phyloP scores from a whole-genome alignment of 2,888 invertebrate genomes.

The Dermolepida albohirtum region DNA sequence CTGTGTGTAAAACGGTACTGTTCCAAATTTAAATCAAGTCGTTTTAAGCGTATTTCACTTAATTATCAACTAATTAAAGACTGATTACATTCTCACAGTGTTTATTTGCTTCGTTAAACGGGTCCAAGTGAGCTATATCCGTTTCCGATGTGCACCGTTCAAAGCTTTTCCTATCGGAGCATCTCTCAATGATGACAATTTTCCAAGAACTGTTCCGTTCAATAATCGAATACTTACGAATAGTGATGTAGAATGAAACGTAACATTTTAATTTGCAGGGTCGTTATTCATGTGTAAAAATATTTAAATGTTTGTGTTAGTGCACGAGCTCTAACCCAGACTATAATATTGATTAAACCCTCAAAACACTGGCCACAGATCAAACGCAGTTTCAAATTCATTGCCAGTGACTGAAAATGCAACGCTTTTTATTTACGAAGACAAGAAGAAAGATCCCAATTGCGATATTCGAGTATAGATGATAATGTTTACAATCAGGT shows the following conservation, averaged over 20 bases:
- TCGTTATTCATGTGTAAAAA: slow-evolving; percentile 17
- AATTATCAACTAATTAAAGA: slow-evolving; percentile 60
- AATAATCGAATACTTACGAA: slow-evolving; percentile 28
- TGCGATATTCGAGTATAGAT: slow-evolving; percentile 61
- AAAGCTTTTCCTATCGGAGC: slow-evolving; percentile 30
- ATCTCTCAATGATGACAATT: slow-evolving; percentile 20
- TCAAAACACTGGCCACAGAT: slow-evolving; percentile 51
- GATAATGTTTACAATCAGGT: slow-evolving; percentile 62
- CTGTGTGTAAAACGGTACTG: slow-evolving; percentile 58
- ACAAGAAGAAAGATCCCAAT: slow-evolving; percentile 58
- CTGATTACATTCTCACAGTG: slow-evolving; percentile 57
- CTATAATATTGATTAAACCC: slow-evolving; percentile 61
- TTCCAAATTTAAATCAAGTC: slow-evolving; percentile 62
- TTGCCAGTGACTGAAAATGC: slow-evolving; percentile 58
- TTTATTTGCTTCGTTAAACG: slow-evolving; percentile 50
- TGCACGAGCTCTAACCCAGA: slow-evolving; percentile 52
- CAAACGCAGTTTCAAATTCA: slow-evolving; percentile 48
- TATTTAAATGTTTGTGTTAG: slow-evolving; percentile 43
- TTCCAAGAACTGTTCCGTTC: slow-evolving; percentile 9
- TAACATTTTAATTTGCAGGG: neutral
- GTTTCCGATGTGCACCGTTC: slow-evolving; percentile 46
- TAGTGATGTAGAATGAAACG: slow-evolving; percentile 27
- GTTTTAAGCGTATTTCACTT: slow-evolving; percentile 60
- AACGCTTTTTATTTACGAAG: slow-evolving; percentile 56
- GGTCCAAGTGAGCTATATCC: slow-evolving; percentile 53